Evolutionary conservation across 2,888 invertebrate species (phyloP).

Genomic region (Rotaria magnacalcarata): DNA sequence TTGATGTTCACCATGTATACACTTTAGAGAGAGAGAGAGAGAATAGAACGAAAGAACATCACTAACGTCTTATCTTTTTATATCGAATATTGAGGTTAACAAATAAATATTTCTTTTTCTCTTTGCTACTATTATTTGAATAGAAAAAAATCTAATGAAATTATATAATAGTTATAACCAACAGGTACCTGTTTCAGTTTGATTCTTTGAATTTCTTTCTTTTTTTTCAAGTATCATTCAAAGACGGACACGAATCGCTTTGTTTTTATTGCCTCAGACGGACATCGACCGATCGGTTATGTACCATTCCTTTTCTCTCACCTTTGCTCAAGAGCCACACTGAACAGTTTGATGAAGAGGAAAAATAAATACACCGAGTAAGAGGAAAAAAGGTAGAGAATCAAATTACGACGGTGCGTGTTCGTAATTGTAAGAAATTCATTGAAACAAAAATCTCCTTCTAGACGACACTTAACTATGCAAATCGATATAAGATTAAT

Average conservation of each 20-base stretch:
- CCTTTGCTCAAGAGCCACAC: neutral
- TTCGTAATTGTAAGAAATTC: neutral
- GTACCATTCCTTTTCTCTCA: neutral
- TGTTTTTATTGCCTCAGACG: slow-evolving; percentile 5
- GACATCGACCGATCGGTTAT: neutral
- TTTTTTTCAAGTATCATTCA: neutral
- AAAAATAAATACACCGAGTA: neutral
- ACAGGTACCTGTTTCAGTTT: neutral
- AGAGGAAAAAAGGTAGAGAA: neutral
- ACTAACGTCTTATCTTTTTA: neutral
- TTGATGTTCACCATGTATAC: neutral
- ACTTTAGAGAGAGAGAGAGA: neutral
- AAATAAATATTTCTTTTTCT: neutral
- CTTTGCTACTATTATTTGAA: neutral
- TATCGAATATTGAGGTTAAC: slow-evolving; percentile 12
- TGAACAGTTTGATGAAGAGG: neutral
- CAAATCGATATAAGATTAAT: neutral
- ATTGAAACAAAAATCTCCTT: neutral
- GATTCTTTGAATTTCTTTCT: neutral
- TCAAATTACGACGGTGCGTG: neutral
- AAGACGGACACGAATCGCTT: neutral
- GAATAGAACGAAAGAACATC: neutral
- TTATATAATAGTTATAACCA: neutral
- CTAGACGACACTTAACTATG: neutral
- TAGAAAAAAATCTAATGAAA: neutral